Conservation (phyloP, 2,888 invertebrate species). For the Aphodius sticticus region DNA sequence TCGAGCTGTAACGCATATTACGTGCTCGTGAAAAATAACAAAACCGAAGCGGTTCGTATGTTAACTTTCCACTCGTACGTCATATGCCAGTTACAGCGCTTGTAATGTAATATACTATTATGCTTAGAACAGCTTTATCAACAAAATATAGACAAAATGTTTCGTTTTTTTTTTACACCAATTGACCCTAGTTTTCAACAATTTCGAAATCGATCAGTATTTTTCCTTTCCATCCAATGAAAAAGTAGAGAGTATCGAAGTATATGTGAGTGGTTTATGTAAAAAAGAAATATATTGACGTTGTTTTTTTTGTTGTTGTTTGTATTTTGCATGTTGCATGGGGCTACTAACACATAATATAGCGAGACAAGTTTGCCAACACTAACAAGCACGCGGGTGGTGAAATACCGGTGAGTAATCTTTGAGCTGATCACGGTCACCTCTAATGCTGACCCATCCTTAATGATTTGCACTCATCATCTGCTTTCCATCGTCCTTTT, state of each 20-base stretch:
- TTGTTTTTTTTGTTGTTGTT: not conserved
- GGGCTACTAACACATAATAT: slow-evolving; percentile 23
- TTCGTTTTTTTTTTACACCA: no score
- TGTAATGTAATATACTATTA: no score
- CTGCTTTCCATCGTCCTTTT: slow-evolving; percentile 39
- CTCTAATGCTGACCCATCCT: not conserved
- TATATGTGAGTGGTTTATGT: not conserved
- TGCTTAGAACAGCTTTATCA: no score
- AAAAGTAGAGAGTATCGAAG: not conserved
- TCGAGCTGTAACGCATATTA: no score
- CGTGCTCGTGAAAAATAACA: no score
- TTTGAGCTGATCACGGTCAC: not conserved
- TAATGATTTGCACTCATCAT: not conserved
- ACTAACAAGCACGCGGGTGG: not conserved
- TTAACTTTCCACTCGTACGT: no score
- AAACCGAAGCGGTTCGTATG: no score
- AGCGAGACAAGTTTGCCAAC: slow-evolving; percentile 20
- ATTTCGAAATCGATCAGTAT: not conserved
- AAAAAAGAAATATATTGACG: not conserved
- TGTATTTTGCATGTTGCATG: slow-evolving; percentile 29
- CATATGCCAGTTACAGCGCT: no score
- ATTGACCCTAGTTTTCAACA: no score
- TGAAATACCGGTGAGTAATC: not conserved
- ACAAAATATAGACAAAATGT: no score
- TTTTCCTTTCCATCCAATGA: not conserved